phyloP scores from a whole-genome alignment of 1,140 invertebrate genomes.

The Drosophila insularis region DNA sequence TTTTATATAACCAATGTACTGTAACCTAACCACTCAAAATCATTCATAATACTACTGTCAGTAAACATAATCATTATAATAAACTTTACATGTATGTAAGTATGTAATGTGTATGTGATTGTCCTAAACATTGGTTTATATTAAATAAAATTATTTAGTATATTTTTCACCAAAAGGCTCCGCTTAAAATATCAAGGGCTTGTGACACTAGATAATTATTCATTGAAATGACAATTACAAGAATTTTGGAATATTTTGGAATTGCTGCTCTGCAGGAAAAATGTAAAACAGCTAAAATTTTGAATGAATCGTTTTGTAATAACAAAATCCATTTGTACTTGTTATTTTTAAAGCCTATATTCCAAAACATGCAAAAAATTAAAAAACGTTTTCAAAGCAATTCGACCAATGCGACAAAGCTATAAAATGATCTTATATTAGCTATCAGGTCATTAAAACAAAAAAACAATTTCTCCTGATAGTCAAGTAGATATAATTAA shows the following conservation, averaged over 20 bases:
- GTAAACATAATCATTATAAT: too few relatives aligned
- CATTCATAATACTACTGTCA: too few relatives aligned
- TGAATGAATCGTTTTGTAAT: neutral
- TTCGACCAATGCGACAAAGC: too few relatives aligned
- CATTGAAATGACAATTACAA: conserved; percentile 22
- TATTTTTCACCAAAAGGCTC: conserved; percentile 13
- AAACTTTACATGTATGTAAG: too few relatives aligned
- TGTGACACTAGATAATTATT: conserved; percentile 24
- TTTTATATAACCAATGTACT: too few relatives aligned
- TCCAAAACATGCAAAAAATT: conserved; percentile 4
- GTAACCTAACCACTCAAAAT: too few relatives aligned
- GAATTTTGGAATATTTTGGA: conserved; percentile 19
- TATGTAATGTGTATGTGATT: conserved; percentile 11
- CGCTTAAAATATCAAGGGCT: conserved; percentile 17
- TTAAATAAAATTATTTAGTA: conserved; percentile 9
- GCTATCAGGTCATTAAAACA: too few relatives aligned
- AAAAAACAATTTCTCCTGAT: conserved; percentile 14
- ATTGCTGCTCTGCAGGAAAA: conserved; percentile 10
- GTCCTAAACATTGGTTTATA: conserved; percentile 5
- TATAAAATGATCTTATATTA: too few relatives aligned
- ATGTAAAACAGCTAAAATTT: conserved; percentile 19
- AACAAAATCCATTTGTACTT: neutral
- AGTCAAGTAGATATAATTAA: conserved; percentile 9
- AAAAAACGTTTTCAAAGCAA: conserved; percentile 9
- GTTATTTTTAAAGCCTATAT: conserved; percentile 17